Base-by-base conservation (phyloP, 1,140 invertebrate genomes). In the Anthonomus grandis region DNA sequence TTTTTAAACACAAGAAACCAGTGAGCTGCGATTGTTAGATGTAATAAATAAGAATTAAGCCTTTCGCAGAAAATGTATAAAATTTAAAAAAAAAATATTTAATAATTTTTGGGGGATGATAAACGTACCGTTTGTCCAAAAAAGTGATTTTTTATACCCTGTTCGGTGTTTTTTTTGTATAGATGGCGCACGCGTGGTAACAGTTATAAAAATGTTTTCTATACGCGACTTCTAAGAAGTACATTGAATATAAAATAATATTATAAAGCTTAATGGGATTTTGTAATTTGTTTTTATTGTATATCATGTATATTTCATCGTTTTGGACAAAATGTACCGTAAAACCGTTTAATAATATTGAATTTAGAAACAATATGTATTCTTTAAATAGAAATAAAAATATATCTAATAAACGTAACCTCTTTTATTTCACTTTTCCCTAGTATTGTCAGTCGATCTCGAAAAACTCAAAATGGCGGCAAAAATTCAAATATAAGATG, bases 321-420 rank as follows among this genome's bases (percentile, higher is more conserved):
- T 70, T 70, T 67, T 71, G 70, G 70, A 63, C 70, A 72, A 69
- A 71, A 65, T 70, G 68, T 71, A 70, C 64, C 55, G 63, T 66
- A 65, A 57, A 62, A 60, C 55, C 65, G 71, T 70, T 72, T 73
- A 72, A 71, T 71, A 60, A 71, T 70, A 72, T 72, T 71, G 67
- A 73, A 63, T 72, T 71, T 73, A 73, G 71, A 73, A 66, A 70
- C 68, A 70, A 64, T 68, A 70, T 73, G 71, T 73, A 73, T 72
- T 73, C 71, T 73, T 73, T 72, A 69, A 70, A 72, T 73, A 73
- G 71, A 72, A 68, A 71, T 73, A 70, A 73, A 63, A 65, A 53
- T 31, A 59, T 60, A 64, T 64, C 60, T 60, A 58, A 53, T 53
- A 27, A n/a, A 42, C n/a, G 18, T 21, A 10, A 42, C 8, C 13